phyloP scores from a whole-genome alignment of 2,113 vertebrate genomes.

The Tyto alba region DNA sequence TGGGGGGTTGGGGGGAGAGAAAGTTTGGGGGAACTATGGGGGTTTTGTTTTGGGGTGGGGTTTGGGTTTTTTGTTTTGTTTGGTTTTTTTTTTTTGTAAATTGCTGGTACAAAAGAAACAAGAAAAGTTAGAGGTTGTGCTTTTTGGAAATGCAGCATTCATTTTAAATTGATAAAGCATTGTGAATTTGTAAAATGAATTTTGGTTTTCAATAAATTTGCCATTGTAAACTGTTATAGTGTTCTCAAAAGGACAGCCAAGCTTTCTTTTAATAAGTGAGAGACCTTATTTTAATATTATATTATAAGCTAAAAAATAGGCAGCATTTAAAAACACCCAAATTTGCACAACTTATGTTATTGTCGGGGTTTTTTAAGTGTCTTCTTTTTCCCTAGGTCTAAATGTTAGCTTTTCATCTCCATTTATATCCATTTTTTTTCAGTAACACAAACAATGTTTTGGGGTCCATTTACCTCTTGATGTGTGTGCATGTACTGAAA shows the following conservation, averaged over 20 bases:
- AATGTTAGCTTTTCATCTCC: conserved; percentile 34
- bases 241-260: conserved; percentile 84
- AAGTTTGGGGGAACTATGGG: not conserved
- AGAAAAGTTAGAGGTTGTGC: conserved; percentile 75
- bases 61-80: not conserved
- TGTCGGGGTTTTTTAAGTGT: conserved; percentile 62
- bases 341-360: conserved; percentile 79
- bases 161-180: conserved; percentile 84
- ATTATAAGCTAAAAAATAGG: conserved; percentile 73
- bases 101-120: conserved; percentile 73
- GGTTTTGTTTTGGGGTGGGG: not conserved
- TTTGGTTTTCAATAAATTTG: conserved; percentile 73
- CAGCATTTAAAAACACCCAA: conserved; percentile 74
- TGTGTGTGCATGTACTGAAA: not conserved
- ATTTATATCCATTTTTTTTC: not conserved
- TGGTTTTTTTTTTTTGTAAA: conserved; percentile 72
- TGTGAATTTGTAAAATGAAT: conserved; percentile 91
- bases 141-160: conserved; percentile 81
- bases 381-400: conserved; percentile 52
- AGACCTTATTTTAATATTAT: conserved; percentile 93
- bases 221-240: conserved; percentile 85
- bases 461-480: conserved; percentile 50
- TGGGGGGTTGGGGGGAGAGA: conserved; percentile 19
- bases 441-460: conserved; percentile 20
- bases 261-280: conserved; percentile 88